These are phyloP conservation scores for Pristionchus mayeri DNA, from an alignment of 2,888 invertebrate species.

Conservation along the genomic window DNA sequence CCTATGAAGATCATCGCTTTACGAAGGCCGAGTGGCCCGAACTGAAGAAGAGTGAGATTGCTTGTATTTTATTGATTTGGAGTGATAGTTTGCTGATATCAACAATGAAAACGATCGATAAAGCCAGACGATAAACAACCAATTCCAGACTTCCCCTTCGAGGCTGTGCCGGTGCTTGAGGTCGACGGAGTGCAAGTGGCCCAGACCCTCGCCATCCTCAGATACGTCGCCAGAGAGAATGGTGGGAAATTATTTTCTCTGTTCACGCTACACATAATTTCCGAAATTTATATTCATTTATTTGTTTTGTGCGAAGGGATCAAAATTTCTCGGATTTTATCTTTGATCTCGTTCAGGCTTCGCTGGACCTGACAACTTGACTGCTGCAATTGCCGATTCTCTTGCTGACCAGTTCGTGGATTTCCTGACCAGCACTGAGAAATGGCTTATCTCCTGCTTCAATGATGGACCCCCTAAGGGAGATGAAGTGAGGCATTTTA, in stretches of 20 bases:
- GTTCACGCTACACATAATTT: no score
- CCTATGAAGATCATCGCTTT: background rate
- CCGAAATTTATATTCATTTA: no score
- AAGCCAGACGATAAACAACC: background rate
- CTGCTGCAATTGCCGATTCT: background rate
- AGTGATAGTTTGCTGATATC: no score
- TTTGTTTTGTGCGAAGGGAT: no score
- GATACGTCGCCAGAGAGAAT: conserved; percentile 13
- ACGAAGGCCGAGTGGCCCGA: background rate
- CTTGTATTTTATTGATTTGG: background rate
- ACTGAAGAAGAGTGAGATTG: background rate
- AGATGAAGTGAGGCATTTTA: no score
- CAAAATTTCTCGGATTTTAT: no score
- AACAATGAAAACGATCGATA: no score
- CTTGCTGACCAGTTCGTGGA: conserved; percentile 10
- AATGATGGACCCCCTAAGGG: no score
- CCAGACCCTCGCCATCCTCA: conserved; percentile 27
- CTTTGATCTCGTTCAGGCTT: background rate
- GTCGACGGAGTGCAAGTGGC: conserved; percentile 1
- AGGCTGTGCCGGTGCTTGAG: conserved; percentile 4
- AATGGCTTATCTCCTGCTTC: background rate
- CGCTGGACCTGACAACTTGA: conserved; percentile 13
- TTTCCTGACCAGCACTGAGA: no score
- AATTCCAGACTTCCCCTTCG: background rate
- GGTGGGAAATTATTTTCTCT: no score